Evolutionary conservation across 2,888 invertebrate genomes (phyloP), one percentile per base, ranked within the genome.

Genomic region (Hirtodrosophila trivittata): DNA sequence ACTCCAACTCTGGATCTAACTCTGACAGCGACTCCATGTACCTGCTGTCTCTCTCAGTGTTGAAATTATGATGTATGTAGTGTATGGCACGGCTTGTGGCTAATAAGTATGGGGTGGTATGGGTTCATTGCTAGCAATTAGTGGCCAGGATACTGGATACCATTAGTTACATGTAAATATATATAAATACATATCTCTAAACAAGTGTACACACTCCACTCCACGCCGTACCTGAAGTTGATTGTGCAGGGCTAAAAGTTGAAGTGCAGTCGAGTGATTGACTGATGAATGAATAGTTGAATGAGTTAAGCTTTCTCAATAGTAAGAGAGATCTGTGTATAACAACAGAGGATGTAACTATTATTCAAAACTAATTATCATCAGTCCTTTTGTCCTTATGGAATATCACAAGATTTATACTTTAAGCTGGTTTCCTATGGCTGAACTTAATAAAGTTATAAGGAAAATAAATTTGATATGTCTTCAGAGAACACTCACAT

Each of bases 11-110:
- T 37, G 46, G 28, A 8, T 12, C 25, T 18, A 35, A 16, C 33
- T 47, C 25, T 3, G 7, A 10, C 7, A 56, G 41, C 13, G 18
- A 10, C 10, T n/a, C 12, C 8, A 10, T 25, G 18, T 5, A 12
- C 30, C 30, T 37, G 66, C 55, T 9, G 9, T 9, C 1, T 28
- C 38, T 37, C 28, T 21, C 10, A 12, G 70, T 42, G 51, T 73
- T 60, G 62, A 84, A 86, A 81, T 84, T 84, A 84, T 86, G 87
- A 87, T 81, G 85, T 81, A 81, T 75, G 52, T 57, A 32, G 59
- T 45, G 13, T 25, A 51, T 28, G 41, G 26, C 51, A 55, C 55
- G 51, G 43, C 43, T 56, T 77, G 63, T 26, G 69, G 57, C 72
- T 74, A 73, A 77, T 66, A 73, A 77, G 41, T 67, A 59, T 55